A percentile compares a stretch with the other conserved stretches of the same genome.
Conservation (phyloP, 1,140 invertebrate genomes). For the Bombus affinis region DNA sequence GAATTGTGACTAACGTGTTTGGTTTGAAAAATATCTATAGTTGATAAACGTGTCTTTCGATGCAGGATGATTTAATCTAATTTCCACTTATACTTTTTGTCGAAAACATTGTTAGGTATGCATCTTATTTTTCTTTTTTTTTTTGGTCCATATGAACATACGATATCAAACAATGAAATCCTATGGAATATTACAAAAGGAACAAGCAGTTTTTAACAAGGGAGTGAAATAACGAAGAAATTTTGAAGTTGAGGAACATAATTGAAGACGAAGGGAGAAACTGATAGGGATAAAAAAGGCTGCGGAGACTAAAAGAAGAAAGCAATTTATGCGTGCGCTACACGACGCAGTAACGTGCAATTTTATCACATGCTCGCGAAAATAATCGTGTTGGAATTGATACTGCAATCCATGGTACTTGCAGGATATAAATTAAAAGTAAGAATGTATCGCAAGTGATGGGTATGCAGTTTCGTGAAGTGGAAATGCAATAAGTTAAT, state of each 20-base stretch:
- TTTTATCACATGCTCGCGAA: slow-evolving; percentile 74
- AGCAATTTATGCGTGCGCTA: slow-evolving; percentile 13
- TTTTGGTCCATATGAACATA: too few species aligned
- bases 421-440: slow-evolving; percentile 35
- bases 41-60: background rate
- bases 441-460: background rate
- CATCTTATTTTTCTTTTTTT: too few species aligned
- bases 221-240: background rate
- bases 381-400: slow-evolving; percentile 71
- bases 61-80: background rate
- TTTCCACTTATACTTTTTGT: too few species aligned
- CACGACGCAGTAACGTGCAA: slow-evolving; percentile 68
- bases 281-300: background rate
- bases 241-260: background rate
- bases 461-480: background rate
- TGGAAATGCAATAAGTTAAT: slow-evolving; percentile 10
- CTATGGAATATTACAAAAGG: too few species aligned
- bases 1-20: too few species aligned
- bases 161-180: too few species aligned
- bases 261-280: background rate
- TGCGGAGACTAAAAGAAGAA: background rate
- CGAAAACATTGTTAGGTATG: too few species aligned
- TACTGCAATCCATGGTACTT: slow-evolving; percentile 49
- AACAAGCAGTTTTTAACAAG: background rate
- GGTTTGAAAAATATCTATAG: too few species aligned